Percentiles rank a stretch among this genome's conserved stretches.
Evolutionary conservation across 2,888 invertebrate genomes (phyloP).

Genomic region (Ophraella communa): DNA sequence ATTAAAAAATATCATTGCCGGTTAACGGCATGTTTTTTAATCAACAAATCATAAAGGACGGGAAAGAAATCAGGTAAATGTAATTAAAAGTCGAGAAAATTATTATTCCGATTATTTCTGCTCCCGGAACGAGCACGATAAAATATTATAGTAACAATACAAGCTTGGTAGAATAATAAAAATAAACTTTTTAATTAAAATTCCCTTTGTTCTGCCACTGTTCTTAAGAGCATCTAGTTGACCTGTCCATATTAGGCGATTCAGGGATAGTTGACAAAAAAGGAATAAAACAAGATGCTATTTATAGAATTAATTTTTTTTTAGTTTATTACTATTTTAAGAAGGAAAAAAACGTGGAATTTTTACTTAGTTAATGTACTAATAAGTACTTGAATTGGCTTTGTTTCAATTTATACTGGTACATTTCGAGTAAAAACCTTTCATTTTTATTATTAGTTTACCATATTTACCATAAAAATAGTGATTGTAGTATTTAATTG

Average conservation of each 20-base stretch:
- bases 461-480: too few species aligned
- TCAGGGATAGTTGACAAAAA: slow-evolving; percentile 15
- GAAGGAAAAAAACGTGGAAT: slow-evolving; percentile 5
- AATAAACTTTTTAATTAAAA: too few species aligned
- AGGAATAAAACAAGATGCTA: slow-evolving; percentile 19
- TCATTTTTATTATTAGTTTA: too few species aligned
- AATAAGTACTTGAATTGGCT: too few species aligned
- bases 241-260: slow-evolving; percentile 20
- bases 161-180: too few species aligned
- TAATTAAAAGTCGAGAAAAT: too few species aligned
- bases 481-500: too few species aligned
- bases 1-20: background rate
- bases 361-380: background rate
- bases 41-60: background rate
- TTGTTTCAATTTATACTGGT: too few species aligned
- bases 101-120: too few species aligned
- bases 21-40: background rate
- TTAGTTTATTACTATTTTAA: slow-evolving; percentile 1
- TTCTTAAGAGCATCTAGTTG: slow-evolving; percentile 1
- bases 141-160: too few species aligned
- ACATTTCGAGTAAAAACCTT: too few species aligned
- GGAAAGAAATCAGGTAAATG: background rate
- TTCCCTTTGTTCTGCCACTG: slow-evolving; percentile 1
- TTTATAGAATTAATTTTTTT: slow-evolving; percentile 13
- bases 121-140: too few species aligned